Conservation (phyloP, 2,113 vertebrate genomes). For the Tinamus guttatus region DNA sequence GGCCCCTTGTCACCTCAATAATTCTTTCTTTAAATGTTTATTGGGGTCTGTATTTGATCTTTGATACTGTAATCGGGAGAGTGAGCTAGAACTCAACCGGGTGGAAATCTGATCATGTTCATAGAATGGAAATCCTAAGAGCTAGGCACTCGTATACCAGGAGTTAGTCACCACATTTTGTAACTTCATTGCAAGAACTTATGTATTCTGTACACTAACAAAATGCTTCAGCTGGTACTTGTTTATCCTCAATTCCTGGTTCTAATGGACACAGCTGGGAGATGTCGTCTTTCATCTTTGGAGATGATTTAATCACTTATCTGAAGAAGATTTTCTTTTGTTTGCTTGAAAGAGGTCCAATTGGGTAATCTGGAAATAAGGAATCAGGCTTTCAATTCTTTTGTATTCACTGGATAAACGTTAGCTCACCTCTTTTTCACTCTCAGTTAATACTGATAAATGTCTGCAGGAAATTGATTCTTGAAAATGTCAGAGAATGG, state of each 20-base stretch:
- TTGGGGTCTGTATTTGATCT: neutral
- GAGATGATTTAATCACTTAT: constrained; percentile 2
- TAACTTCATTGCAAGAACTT: neutral
- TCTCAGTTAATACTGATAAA: neutral
- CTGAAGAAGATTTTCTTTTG: neutral
- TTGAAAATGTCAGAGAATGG: constrained; percentile 1
- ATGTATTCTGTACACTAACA: neutral
- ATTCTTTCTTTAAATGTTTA: neutral
- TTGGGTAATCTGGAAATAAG: neutral
- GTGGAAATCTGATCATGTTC: neutral
- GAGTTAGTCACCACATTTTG: neutral
- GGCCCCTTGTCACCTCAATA: neutral
- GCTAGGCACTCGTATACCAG: neutral
- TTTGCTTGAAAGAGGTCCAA: neutral
- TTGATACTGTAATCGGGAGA: neutral
- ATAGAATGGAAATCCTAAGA: rapidly evolving
- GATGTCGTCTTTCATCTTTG: neutral
- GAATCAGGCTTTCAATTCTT: rapidly evolving
- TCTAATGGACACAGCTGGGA: neutral
- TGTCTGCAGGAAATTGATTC: neutral
- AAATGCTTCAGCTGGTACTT: neutral
- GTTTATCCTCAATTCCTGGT: neutral
- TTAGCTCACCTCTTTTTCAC: neutral
- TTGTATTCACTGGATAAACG: neutral
- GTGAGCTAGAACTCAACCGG: rapidly evolving